Conservation (phyloP, 2,797 vertebrate genomes). For the Chelmon rostratus region DNA sequence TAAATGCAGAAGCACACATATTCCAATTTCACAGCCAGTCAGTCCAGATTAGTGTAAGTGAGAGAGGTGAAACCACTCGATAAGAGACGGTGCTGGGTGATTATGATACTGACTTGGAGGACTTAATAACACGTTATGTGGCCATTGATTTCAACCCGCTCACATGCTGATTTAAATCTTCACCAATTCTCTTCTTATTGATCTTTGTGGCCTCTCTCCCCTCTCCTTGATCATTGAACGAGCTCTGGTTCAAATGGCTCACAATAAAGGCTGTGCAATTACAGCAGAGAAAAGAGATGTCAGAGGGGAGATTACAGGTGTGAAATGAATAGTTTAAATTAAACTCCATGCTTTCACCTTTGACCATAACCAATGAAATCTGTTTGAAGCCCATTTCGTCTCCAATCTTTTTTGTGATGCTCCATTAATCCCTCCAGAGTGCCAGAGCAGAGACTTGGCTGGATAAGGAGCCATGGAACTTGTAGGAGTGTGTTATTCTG, state of each 20-base stretch:
- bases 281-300: constrained; percentile 25
- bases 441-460: not conserved
- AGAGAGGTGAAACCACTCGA: constrained; percentile 58
- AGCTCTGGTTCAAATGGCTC: constrained; percentile 8
- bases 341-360: not conserved
- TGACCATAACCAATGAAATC: constrained; percentile 24
- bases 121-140: constrained; percentile 77
- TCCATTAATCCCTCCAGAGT: not conserved
- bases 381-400: constrained; percentile 14
- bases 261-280: constrained; percentile 13
- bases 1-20: constrained; percentile 39
- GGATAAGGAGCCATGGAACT: not conserved
- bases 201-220: constrained; percentile 47
- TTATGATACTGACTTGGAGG: constrained; percentile 66
- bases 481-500: not conserved
- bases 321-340: constrained; percentile 30
- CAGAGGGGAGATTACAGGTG: constrained; percentile 27
- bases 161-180: constrained; percentile 60
- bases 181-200: constrained; percentile 61
- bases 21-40: constrained; percentile 69
- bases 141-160: constrained; percentile 65
- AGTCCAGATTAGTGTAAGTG: constrained; percentile 42
- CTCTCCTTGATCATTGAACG: constrained; percentile 10
- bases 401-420: constrained; percentile 15
- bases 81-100: constrained; percentile 57